phyloP scores from a whole-genome alignment of 2,113 vertebrate genomes.

The Malurus elegans region DNA sequence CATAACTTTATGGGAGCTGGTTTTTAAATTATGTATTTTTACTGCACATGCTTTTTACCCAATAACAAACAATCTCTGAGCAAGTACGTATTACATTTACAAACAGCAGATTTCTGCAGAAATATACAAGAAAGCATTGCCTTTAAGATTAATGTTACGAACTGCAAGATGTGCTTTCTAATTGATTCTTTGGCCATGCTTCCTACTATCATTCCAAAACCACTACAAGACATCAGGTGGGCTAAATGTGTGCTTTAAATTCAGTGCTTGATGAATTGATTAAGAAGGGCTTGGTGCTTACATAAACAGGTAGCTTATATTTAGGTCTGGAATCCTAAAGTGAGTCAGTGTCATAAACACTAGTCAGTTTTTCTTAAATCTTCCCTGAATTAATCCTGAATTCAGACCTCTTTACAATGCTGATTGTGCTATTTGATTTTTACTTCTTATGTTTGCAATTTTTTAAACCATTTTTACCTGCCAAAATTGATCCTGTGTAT shows the following conservation, averaged over 20 bases:
- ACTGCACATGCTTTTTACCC: background rate
- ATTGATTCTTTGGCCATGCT: background rate
- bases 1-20: background rate
- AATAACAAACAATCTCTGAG: background rate
- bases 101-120: background rate
- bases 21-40: background rate
- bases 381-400: background rate
- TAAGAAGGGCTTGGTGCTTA: background rate
- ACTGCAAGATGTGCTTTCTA: background rate
- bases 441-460: background rate
- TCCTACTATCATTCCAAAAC: background rate
- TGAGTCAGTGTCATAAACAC: background rate
- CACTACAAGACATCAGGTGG: background rate
- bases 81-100: background rate
- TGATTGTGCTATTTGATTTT: background rate
- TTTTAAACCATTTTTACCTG: background rate
- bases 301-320: background rate
- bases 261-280: background rate
- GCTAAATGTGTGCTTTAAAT: background rate
- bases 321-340: background rate
- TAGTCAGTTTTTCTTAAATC: background rate
- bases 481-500: background rate
- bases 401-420: background rate
- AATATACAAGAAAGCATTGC: background rate
- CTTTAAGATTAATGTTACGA: background rate